Percentiles rank a stretch among this genome's conserved stretches.
Evolutionary conservation across 2,113 vertebrate genomes (phyloP).

Genomic region (Pimephales promelas): DNA sequence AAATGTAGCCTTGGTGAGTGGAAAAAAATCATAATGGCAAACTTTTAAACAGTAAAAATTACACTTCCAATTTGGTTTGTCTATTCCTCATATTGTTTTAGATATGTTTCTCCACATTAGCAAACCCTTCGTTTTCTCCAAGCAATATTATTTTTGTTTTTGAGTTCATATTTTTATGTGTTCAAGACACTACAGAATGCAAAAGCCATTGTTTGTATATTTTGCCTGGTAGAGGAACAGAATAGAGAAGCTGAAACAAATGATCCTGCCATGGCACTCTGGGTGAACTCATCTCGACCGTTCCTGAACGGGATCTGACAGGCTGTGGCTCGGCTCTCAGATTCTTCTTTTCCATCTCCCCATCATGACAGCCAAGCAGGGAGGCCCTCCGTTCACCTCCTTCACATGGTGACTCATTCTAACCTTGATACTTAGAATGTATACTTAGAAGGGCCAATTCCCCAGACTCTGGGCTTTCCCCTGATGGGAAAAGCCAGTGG

Average conservation of each 20-base stretch:
- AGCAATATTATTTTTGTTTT: neutral
- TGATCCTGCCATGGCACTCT: constrained; percentile 30
- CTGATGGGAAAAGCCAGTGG: constrained; percentile 39
- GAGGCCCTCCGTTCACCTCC: constrained; percentile 48
- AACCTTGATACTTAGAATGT: constrained; percentile 51
- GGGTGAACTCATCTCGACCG: constrained; percentile 48
- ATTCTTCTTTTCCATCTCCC: constrained; percentile 57
- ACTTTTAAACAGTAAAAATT: neutral
- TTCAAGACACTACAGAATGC: neutral
- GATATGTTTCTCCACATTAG: neutral
- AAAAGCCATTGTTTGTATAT: constrained; percentile 22
- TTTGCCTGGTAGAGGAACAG: constrained; percentile 6
- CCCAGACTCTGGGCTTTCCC: constrained; percentile 47
- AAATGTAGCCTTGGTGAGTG: neutral
- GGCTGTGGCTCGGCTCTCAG: constrained; percentile 40
- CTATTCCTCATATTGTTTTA: neutral
- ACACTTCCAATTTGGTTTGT: neutral
- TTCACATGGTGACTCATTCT: constrained; percentile 56
- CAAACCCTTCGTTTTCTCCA: neutral
- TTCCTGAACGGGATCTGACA: constrained; percentile 53
- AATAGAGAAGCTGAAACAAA: constrained; percentile 31
- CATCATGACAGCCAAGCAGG: constrained; percentile 44
- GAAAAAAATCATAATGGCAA: too few relatives aligned
- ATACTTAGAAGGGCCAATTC: constrained; percentile 44
- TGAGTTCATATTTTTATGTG: constrained; percentile 8